These are phyloP conservation scores for Okamejei kenojei DNA, from an alignment of 2,797 vertebrate species.

Conservation along the genomic window DNA sequence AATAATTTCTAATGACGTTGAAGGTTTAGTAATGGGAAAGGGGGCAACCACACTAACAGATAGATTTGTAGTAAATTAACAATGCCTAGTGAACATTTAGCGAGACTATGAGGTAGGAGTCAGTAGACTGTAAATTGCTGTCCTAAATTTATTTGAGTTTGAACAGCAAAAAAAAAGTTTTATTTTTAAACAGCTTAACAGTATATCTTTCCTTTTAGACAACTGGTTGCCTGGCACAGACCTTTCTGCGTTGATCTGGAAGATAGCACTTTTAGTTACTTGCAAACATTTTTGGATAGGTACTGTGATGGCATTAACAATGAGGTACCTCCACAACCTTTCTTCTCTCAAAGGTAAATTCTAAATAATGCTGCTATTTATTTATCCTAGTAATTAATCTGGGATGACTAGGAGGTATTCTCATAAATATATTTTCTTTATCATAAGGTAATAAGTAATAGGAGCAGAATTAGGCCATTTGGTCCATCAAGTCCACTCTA, in stretches of 20 bases:
- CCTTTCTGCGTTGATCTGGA: slow-evolving; percentile 72
- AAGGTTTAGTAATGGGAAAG: no score
- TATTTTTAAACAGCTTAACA: background rate
- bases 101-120: no score
- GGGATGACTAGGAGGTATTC: background rate
- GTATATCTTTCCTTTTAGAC: slow-evolving; percentile 45
- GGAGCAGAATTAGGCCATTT: no score
- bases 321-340: slow-evolving; percentile 62
- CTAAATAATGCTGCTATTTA: background rate
- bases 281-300: slow-evolving; percentile 66
- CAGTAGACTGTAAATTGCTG: no score
- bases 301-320: slow-evolving; percentile 65
- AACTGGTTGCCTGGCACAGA: slow-evolving; percentile 71
- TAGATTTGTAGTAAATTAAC: no score
- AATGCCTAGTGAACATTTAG: no score
- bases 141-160: no score
- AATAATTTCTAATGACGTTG: no score
- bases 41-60: no score
- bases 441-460: background rate
- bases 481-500: no score
- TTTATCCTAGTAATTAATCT: background rate
- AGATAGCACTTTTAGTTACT: slow-evolving; percentile 67
- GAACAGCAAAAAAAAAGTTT: no score
- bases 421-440: background rate
- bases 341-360: slow-evolving; percentile 62